Conservation (phyloP, 2,113 vertebrate genomes). For the Colaptes auratus region DNA sequence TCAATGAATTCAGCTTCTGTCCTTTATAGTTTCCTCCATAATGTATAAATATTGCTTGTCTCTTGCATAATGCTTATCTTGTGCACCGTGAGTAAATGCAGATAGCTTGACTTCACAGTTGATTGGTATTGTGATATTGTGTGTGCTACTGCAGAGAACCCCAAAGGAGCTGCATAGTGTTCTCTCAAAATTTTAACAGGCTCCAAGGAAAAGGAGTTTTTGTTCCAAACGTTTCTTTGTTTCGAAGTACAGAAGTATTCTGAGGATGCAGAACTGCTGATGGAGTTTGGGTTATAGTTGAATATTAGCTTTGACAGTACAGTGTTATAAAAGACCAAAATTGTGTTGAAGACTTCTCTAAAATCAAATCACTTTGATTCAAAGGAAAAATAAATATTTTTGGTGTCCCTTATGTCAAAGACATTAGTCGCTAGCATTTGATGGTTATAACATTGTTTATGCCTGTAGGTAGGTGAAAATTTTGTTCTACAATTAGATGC, state of each 20-base stretch:
- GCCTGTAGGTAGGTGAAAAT: background rate
- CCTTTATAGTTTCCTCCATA: background rate
- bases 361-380: constrained; percentile 15
- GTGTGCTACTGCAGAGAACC: constrained; percentile 69
- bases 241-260: constrained; percentile 57
- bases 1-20: background rate
- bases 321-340: background rate
- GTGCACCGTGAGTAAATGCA: constrained; percentile 41
- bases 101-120: constrained; percentile 55
- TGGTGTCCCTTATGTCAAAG: background rate
- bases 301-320: constrained; percentile 7
- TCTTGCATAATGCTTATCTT: constrained; percentile 46
- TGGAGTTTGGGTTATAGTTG: constrained; percentile 67
- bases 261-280: constrained; percentile 61
- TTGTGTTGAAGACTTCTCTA: background rate
- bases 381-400: background rate
- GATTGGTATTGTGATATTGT: constrained; percentile 58
- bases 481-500: constrained; percentile 9
- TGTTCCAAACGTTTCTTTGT: constrained; percentile 66
- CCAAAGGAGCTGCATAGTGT: constrained; percentile 53
- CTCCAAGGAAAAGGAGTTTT: constrained; percentile 65
- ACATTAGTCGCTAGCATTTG: background rate
- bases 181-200: constrained; percentile 58
- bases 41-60: constrained; percentile 10
- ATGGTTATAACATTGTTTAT: background rate